Base-by-base conservation (phyloP, 2,888 invertebrate species). In the Eristalis intricaria region DNA sequence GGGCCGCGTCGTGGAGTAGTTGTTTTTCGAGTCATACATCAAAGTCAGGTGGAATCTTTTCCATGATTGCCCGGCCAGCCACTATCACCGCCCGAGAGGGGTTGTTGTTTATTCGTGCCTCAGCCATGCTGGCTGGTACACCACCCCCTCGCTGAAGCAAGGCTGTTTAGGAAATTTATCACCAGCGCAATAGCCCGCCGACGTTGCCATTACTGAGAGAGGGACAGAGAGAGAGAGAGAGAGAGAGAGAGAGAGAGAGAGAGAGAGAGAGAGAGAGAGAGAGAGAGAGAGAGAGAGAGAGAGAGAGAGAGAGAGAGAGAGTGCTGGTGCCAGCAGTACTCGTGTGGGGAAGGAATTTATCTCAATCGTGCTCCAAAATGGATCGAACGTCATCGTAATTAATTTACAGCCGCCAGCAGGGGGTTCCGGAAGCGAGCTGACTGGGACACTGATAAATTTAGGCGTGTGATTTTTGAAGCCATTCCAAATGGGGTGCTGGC, bases 351-450 rank as follows among this genome's bases (percentile, higher is more conserved):
- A 61, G 15, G 65, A 61, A 80, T 84, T 66, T 80, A 71, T 84
- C 80, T 75, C 70, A 80, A 84, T 84, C 75, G 75, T 65, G 23
- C 32, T 80, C 50, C 66, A 50, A 75, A 80, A 84, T 80, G 56
- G 40, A 80, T 75, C 69, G 70, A 76, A 80, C 65, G 56, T 66
- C 70, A 80, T 60, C 56, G 64, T 80, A 84, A 80, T 84, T 79
- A 84, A 84, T 80, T 84, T 84, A 80, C 75, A 26, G 79, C 43
- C 58, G 64, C 19, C 58, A 43, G 74, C 58, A 38, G 15, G 13
- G 13, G 19, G 15, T 13, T 4, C 8, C 19, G 32, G 61, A n/a
- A n/a, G 35, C 13, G 43, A 15, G 58, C 38, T 19, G 19, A 60
- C 19, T 29, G 5, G 71, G 19, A 40, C 50, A 35, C 50, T 75